phyloP scores from a whole-genome alignment of 2,797 vertebrate genomes.

The Trematocara caparti region DNA sequence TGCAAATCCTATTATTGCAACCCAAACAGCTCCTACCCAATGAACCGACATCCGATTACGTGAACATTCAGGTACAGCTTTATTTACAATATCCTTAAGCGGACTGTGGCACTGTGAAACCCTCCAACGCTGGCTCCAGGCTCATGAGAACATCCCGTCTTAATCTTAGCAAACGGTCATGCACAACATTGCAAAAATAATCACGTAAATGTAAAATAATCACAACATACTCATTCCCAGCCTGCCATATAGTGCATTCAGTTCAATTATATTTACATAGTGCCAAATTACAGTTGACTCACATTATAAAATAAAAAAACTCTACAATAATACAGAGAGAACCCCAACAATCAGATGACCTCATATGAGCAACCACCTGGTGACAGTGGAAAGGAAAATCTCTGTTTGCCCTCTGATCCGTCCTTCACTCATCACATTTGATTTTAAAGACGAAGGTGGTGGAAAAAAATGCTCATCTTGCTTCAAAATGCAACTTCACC shows the following conservation, averaged over 20 bases:
- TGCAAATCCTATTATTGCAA: background rate
- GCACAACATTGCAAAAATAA: background rate
- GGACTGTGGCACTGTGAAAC: background rate
- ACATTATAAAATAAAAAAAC: background rate
- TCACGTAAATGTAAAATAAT: background rate
- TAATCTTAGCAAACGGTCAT: background rate
- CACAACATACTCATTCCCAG: background rate
- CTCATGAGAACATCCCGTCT: background rate
- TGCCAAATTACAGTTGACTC: background rate
- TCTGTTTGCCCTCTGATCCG: background rate
- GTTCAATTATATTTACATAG: background rate
- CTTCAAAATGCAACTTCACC: background rate
- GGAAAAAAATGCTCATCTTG: background rate
- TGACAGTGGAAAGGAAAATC: background rate
- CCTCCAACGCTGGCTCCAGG: background rate
- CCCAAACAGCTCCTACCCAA: background rate
- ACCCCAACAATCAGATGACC: background rate
- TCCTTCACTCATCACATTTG: background rate
- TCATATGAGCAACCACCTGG: background rate
- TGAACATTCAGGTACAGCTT: background rate
- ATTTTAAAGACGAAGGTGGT: background rate
- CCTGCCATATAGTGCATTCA: background rate
- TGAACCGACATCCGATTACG: background rate
- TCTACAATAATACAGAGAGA: background rate
- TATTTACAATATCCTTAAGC: background rate